Base-by-base conservation (phyloP, 1,140 invertebrate species). In the Gyrodactylus salaris region DNA sequence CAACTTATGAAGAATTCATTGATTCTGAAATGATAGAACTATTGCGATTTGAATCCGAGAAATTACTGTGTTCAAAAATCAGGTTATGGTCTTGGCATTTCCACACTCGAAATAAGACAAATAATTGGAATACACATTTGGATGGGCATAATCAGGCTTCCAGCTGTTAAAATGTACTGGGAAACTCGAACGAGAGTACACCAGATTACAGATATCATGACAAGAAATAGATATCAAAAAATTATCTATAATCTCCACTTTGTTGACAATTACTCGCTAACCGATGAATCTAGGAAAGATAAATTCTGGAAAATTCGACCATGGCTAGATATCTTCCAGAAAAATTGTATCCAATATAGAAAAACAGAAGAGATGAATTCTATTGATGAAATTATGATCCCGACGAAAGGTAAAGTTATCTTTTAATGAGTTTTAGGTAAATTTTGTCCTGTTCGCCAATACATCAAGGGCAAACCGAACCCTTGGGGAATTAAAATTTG, bases 311-410 rank as follows among this genome's bases (percentile, higher is more conserved):
- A 75, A 75, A 75, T 75, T 26, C 21, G 72, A 23, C 74, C 72
- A 25, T 75, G 75, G 75, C 25, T 75, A 26, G 72, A 75, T 21
- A 73, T 26, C 20, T 74, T 75, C 27, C 20, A 68, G 26, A 26
- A 73, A 1, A 69, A 75, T 19, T 75, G 75, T 68, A 24, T 75
- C 34, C 68, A 68, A 2, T 68, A 68, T 21, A 54, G 25, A 19
- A n/a, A n/a, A n/a, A 74, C 74, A 1, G 76, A 76, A 74, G 26
- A 74, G 74, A 20, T 76, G 22, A 27, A 75, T 26, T 74, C 68
- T 68, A 74, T 78, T 27, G 78, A 78, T 74, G 76, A 78, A 70
- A 76, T 78, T 75, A 78, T 78, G 76, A 74, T 78, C 0, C 75
- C 77, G 16, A 78, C 78, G 75, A 77, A 76, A 73, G 77, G 78